Percentiles rank a stretch among this genome's conserved stretches.
Conservation (phyloP, 1,140 invertebrate species). For the Cyrtorhinus lividipennis region DNA sequence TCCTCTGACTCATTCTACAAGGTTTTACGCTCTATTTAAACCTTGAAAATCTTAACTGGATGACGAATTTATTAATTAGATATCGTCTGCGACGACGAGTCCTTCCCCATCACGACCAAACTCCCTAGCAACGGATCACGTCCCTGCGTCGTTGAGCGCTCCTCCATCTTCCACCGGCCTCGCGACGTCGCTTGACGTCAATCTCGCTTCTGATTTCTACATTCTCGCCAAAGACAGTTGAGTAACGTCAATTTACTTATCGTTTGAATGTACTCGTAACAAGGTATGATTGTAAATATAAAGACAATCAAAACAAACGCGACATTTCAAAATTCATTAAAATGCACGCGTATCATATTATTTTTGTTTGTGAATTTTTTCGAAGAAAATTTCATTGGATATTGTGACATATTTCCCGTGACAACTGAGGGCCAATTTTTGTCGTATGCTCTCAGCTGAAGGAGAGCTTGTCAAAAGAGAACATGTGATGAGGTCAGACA, state of each 20-base stretch:
- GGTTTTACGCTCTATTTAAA: neutral
- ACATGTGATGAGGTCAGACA: no score
- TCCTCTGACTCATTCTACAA: neutral
- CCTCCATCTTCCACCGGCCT: neutral
- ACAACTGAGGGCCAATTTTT: no score
- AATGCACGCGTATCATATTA: no score
- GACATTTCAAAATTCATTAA: no score
- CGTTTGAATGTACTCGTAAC: no score
- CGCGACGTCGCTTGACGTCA: conserved; percentile 17
- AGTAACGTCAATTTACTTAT: conserved; percentile 20
- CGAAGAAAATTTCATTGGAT: no score
- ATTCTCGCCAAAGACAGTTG: conserved; percentile 47
- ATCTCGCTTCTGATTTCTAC: conserved; percentile 39
- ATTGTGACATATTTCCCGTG: no score
- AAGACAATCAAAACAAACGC: no score
- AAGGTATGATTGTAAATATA: no score
- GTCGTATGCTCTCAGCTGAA: no score
- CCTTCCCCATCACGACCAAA: conserved; percentile 23
- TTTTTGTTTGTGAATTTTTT: no score
- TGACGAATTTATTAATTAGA: conserved; percentile 13
- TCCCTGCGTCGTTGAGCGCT: neutral
- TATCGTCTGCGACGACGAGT: conserved; percentile 1
- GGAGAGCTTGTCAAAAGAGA: no score
- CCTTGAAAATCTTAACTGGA: neutral
- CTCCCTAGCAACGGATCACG: conserved; percentile 34